phyloP scores from a whole-genome alignment of 2,113 vertebrate species.

The Cryptomyrus ogoouensis region DNA sequence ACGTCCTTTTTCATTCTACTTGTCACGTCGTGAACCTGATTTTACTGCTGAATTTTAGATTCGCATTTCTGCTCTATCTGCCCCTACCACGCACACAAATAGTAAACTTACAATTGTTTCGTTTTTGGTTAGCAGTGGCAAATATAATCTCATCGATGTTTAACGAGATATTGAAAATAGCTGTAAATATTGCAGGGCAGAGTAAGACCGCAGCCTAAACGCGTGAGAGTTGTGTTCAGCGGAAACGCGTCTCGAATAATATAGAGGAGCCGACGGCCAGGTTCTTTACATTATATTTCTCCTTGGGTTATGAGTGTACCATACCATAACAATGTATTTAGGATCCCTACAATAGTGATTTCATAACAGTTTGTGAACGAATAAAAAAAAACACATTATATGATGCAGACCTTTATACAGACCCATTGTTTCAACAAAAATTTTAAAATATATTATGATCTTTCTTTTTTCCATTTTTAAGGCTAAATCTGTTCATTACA shows the following conservation, averaged over 20 bases:
- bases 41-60: background rate
- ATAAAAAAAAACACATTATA: background rate
- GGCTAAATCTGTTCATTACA: background rate
- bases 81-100: background rate
- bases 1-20: background rate
- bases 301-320: background rate
- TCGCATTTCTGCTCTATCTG: background rate
- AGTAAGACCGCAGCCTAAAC: background rate
- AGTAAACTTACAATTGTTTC: background rate
- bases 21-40: background rate
- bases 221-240: background rate
- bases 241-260: background rate
- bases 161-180: background rate
- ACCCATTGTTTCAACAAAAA: background rate
- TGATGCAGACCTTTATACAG: background rate
- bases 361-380: background rate
- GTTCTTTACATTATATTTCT: background rate
- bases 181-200: constrained; percentile 3
- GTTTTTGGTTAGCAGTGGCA: background rate
- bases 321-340: background rate
- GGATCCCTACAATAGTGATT: background rate
- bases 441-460: background rate
- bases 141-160: background rate
- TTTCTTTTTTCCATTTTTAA: background rate
- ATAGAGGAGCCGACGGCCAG: no score